Evolutionary conservation across 2,113 vertebrate species (phyloP), one percentile per base, ranked within the genome.

Genomic region (Seriola aureovittata): DNA sequence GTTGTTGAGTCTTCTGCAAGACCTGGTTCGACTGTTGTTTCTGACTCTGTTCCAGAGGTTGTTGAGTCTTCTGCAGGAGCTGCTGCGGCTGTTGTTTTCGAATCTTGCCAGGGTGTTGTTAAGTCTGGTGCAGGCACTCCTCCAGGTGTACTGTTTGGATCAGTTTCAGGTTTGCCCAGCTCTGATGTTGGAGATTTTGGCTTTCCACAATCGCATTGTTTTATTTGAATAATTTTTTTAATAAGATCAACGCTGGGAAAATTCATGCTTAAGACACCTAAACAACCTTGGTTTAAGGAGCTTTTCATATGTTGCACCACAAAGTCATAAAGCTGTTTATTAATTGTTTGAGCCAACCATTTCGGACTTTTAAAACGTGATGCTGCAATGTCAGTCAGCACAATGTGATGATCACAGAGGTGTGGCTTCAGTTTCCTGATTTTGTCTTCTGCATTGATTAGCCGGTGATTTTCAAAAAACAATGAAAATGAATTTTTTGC

Each of bases 181-280:
- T 8, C 48, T 6, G 48, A 8, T 19, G 48, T 50, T 50, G 48
- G 17, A 19, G 17, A 19, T 50, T 17, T 17, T 19, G 16, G 2
- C 25, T 23, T 16, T 17, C 17, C 62, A 73, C 90, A 93, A 4
- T 14, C 3, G 34, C 92, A 93, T 2, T 72, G 64, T 29, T 38
- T 76, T 3, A 87, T 42, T 0, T 89, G 5, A 64, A 81, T 89
- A 1, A 94, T 92, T 4, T 71, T 46, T 38, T 70, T 29, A 23
- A 94, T 88, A 1, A 94, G 38, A 1, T 86, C 36, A 25, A 82
- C 54, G 48, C 92, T 88, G 23, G 92, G 92, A 62, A 93, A 94
- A 78, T 83, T 44, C 69, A 93, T 50, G 4, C 84, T 88, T 3
- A 95, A 36, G 14, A 94, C 74, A 2, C 94, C 93, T 4, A 95